phyloP scores from a whole-genome alignment of 2,113 vertebrate species.

The Pyxicephalus adspersus region DNA sequence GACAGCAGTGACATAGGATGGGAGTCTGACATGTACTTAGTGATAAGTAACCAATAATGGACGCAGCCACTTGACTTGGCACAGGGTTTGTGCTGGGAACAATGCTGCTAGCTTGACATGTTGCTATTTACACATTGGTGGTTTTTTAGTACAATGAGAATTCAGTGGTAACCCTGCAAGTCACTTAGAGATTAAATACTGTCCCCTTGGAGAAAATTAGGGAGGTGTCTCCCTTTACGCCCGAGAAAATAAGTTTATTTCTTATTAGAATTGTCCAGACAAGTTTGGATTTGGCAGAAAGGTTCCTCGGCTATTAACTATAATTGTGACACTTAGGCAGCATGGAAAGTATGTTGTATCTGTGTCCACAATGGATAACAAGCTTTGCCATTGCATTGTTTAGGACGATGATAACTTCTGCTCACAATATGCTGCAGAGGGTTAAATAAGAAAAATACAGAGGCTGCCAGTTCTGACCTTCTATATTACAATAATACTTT shows the following conservation, averaged over 20 bases:
- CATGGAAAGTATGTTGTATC: neutral
- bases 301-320: neutral
- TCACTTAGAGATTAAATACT: neutral
- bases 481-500: too few relatives aligned
- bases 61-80: constrained; percentile 19
- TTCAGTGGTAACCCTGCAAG: neutral
- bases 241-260: neutral
- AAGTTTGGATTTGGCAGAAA: neutral
- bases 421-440: too few relatives aligned
- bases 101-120: neutral
- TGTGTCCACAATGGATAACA: too few relatives aligned
- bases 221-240: neutral
- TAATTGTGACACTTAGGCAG: neutral
- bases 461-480: too few relatives aligned
- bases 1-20: constrained; percentile 7
- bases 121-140: neutral
- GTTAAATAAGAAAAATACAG: too few relatives aligned
- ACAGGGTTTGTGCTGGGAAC: neutral
- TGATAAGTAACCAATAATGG: constrained; percentile 10
- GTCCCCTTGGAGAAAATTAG: neutral
- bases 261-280: neutral
- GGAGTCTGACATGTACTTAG: constrained; percentile 7
- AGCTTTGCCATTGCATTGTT: too few relatives aligned
- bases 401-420: too few relatives aligned
- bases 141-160: neutral